Evolutionary conservation across 35 echinoderm and acorn worm genomes (phyloP), one percentile per base, ranked within the genome.

Genomic region (Apostichopus californicus): DNA sequence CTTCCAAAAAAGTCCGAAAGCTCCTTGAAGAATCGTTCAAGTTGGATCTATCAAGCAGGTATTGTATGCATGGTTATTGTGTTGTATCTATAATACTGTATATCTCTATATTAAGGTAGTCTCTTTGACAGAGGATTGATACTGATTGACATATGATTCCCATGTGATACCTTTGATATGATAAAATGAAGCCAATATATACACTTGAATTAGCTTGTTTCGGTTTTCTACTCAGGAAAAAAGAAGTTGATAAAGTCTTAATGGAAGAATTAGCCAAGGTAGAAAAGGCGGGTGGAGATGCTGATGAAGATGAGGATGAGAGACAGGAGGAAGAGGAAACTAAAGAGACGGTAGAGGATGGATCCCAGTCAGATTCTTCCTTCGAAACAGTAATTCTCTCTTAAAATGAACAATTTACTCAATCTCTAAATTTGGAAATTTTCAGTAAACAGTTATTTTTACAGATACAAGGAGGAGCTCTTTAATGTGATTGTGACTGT

Each of bases 171-270:
- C 21, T 22, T 14, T 75, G 8, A 12, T 46, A 18, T 12, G 9
- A 78, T 12, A 78, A 24, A 22, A 78, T 17, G 17, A 78, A 78
- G 20, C 20, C 8, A 24, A 12, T 61, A 61, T 61, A 12, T 61
- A 61, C 7, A 61, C 58, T 12, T 61, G 58, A 61, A 61, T 9
- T 61, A 12, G 7, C 58, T 61, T 61, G 58, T 61, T 61, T 46
- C 34, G 34, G 77, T 78, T 78, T 24, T 78, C 58, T 12, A 61
- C 58, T 9, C 64, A 89, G 86, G 86, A 89, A 89, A 73, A 89
- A 89, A 73, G 86, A 89, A 28, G 72, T 89, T 66, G 86, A 89
- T 73, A 89, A 89, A 73, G 64, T 73, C 5, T 55, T 89, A 64
- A 89, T 89, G 86, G 86, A 73, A 46, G 24, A 66, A 46, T 72